Percentiles rank a stretch among this genome's conserved stretches.
Evolutionary conservation across 2,888 invertebrate species (phyloP).

Genomic region (Pilophorus perplexus): DNA sequence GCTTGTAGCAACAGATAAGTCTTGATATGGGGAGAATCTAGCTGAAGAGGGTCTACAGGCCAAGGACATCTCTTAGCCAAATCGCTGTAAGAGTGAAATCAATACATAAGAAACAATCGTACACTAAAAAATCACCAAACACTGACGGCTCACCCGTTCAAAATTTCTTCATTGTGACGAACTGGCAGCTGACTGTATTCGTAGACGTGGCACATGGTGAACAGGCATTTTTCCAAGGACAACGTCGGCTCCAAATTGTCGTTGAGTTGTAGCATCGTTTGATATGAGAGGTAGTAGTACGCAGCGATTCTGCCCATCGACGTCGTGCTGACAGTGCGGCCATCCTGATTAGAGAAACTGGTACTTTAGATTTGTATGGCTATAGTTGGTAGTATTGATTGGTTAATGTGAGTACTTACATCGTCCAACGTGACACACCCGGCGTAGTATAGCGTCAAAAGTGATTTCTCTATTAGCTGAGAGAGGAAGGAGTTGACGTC

Average conservation of each 20-base stretch:
- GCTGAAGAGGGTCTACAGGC: slow-evolving; percentile 67
- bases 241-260: slow-evolving; percentile 64
- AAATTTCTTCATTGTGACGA: slow-evolving; percentile 92
- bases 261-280: slow-evolving; percentile 82
- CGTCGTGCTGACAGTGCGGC: slow-evolving; percentile 61
- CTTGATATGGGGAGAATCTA: slow-evolving; percentile 93
- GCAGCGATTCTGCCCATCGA: slow-evolving; percentile 92
- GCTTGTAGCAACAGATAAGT: slow-evolving; percentile 90
- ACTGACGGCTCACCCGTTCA: slow-evolving; percentile 69
- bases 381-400: too few relatives aligned
- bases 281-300: slow-evolving; percentile 92
- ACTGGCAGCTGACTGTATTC: slow-evolving; percentile 95
- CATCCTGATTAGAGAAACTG: slow-evolving; percentile 62
- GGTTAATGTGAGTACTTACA: too few relatives aligned
- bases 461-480: slow-evolving; percentile 72
- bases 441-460: slow-evolving; percentile 69
- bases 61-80: slow-evolving; percentile 73
- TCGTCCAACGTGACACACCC: slow-evolving; percentile 77
- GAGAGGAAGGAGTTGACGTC: slow-evolving; percentile 75
- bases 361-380: too few relatives aligned
- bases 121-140: neutral
- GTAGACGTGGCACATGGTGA: slow-evolving; percentile 76
- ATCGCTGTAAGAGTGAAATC: slow-evolving; percentile 60
- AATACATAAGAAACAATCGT: neutral
- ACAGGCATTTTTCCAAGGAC: slow-evolving; percentile 69